phyloP scores from a whole-genome alignment of 1,140 invertebrate genomes.

The Panagrolaimus sp. region DNA sequence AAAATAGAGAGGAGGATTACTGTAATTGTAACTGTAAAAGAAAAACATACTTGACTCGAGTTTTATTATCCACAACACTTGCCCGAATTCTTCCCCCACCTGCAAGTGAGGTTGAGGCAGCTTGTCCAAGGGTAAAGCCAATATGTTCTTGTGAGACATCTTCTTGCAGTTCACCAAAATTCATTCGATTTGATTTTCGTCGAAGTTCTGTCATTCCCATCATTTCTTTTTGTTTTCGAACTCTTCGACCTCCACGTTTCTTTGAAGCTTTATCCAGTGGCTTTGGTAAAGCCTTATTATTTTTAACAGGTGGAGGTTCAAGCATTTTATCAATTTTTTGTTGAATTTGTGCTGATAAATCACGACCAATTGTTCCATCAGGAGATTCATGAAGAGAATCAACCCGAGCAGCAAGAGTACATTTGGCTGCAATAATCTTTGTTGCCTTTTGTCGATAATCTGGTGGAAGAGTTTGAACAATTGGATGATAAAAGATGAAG shows the following conservation, averaged over 20 bases:
- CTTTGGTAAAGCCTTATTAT: constrained; percentile 64
- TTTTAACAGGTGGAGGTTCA: constrained; percentile 87
- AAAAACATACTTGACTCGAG: constrained; percentile 45
- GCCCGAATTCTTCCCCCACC: constrained; percentile 51
- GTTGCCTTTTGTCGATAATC: constrained; percentile 90
- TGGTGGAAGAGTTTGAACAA: constrained; percentile 88
- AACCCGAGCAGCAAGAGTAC: constrained; percentile 84
- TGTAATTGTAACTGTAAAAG: not conserved
- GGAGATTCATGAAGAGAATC: constrained; percentile 86
- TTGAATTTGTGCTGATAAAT: constrained; percentile 83
- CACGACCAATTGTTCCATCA: constrained; percentile 77
- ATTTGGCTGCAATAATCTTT: constrained; percentile 83
- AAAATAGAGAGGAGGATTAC: constrained; percentile 18
- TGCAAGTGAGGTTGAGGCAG: constrained; percentile 31
- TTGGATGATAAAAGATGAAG: constrained; percentile 87
- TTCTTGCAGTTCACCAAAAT: constrained; percentile 96
- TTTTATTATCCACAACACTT: constrained; percentile 54
- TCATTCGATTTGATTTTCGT: constrained; percentile 94
- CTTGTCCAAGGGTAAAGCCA: constrained; percentile 80
- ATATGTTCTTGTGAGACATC: constrained; percentile 99
- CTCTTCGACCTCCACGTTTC: constrained; percentile 87
- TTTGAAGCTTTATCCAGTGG: constrained; percentile 93
- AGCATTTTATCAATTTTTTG: constrained; percentile 92
- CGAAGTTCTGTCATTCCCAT: constrained; percentile 94
- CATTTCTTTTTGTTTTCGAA: constrained; percentile 96